Percentiles rank a stretch among this genome's conserved stretches.
Evolutionary conservation across 2,113 vertebrate species (phyloP).

Genomic region (Rhynchomys soricoides): DNA sequence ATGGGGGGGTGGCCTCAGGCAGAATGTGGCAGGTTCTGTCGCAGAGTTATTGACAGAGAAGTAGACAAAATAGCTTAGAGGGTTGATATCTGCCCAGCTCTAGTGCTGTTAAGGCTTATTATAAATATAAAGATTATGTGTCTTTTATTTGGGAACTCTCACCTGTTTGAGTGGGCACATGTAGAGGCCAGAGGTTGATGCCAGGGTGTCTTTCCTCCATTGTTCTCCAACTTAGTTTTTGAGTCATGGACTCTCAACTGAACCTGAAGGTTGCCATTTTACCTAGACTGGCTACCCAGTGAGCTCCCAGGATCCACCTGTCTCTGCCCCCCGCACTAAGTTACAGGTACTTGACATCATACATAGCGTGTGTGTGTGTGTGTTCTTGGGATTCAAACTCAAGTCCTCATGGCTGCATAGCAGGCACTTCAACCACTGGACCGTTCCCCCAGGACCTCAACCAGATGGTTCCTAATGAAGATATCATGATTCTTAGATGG

Average conservation of each 20-base stretch:
- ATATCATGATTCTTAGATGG: not conserved
- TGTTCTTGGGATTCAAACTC: not conserved
- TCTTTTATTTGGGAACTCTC: no score
- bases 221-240: not conserved
- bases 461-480: not conserved
- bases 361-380: not conserved
- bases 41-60: no score
- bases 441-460: not conserved
- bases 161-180: not conserved
- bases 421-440: not conserved
- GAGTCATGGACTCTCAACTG: not conserved
- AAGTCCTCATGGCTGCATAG: not conserved
- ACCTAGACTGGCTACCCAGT: not conserved
- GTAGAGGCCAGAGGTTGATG: not conserved
- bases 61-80: no score
- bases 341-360: not conserved
- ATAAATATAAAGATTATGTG: no score
- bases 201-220: not conserved
- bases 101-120: no score
- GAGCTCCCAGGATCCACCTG: not conserved
- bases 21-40: no score
- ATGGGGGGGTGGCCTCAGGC: no score
- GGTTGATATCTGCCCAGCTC: no score
- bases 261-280: not conserved
- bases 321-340: not conserved